Evolutionary conservation across 2,888 invertebrate species (phyloP).

Genomic region (Nomada hirtipes): DNA sequence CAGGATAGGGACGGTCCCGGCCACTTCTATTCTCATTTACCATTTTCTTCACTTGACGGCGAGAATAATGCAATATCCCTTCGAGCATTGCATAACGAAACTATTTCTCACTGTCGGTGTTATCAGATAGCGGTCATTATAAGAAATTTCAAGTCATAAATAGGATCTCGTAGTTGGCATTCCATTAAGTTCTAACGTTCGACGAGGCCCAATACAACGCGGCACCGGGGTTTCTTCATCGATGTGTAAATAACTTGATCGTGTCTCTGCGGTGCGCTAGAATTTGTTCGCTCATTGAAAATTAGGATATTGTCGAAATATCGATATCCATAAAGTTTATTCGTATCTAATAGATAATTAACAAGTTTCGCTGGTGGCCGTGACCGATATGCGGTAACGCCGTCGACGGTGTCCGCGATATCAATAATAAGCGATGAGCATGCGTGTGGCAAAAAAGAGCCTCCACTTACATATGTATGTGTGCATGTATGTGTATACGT

Average conservation of each 20-base stretch:
- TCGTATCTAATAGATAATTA: slow-evolving; percentile 68
- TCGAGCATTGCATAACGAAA: neutral
- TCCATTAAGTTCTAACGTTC: neutral
- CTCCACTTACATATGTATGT: slow-evolving; percentile 24
- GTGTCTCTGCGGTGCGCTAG: neutral
- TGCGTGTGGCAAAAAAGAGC: slow-evolving; percentile 62
- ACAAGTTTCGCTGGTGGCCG: slow-evolving; percentile 63
- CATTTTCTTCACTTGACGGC: neutral
- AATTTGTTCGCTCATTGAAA: slow-evolving; percentile 11
- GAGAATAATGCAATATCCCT: neutral
- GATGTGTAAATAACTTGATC: neutral
- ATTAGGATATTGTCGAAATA: slow-evolving; percentile 4
- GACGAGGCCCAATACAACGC: neutral
- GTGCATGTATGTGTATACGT: too few species aligned
- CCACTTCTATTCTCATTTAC: neutral
- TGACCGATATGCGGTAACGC: slow-evolving; percentile 66
- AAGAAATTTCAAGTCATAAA: neutral
- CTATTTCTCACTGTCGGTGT: neutral
- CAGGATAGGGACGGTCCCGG: slow-evolving; percentile 1
- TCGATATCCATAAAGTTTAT: slow-evolving; percentile 40
- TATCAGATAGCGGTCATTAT: neutral
- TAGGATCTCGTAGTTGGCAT: neutral
- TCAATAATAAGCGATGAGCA: slow-evolving; percentile 63
- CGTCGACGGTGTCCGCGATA: slow-evolving; percentile 56
- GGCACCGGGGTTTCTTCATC: neutral